These are phyloP conservation scores for Progne subis DNA, from an alignment of 2,113 vertebrate species.

Conservation along the genomic window DNA sequence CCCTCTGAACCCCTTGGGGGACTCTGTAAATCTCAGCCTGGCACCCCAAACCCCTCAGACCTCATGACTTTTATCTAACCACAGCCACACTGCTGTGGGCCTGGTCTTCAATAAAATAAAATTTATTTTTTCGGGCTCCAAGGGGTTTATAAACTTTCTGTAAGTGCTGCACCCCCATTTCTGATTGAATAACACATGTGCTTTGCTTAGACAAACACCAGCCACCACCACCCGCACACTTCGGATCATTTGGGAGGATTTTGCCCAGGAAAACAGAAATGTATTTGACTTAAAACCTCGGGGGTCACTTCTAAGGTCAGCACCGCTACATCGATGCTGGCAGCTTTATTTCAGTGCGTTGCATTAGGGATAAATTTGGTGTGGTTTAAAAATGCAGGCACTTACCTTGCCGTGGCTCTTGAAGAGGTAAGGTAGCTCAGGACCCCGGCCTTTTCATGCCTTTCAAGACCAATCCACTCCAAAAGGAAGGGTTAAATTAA, in stretches of 20 bases:
- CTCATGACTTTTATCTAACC: not conserved
- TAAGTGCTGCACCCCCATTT: rapidly evolving
- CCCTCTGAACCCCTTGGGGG: rapidly evolving
- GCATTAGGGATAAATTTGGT: constrained; percentile 30
- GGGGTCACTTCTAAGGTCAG: not conserved
- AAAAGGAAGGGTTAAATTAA: constrained; percentile 64
- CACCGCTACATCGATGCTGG: not conserved
- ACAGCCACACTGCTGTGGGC: not conserved
- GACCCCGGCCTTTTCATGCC: constrained; percentile 32
- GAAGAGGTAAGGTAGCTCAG: constrained; percentile 23
- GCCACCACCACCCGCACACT: not conserved
- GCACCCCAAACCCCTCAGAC: not conserved
- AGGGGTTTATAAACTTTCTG: not conserved
- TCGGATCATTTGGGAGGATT: not conserved
- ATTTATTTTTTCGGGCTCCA: not conserved
- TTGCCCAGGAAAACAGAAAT: not conserved
- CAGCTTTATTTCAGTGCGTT: not conserved
- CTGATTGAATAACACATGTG: not conserved
- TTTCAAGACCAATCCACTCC: constrained; percentile 54
- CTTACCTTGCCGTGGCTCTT: constrained; percentile 25
- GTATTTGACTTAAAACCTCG: not conserved
- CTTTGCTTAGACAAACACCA: not conserved
- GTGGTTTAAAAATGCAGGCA: constrained; percentile 18
- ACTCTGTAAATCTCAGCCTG: not conserved
- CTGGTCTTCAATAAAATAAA: not conserved